Evolutionary conservation across 1,140 invertebrate species (phyloP), one percentile per base, ranked within the genome.

Genomic region (Drosophila insularis): DNA sequence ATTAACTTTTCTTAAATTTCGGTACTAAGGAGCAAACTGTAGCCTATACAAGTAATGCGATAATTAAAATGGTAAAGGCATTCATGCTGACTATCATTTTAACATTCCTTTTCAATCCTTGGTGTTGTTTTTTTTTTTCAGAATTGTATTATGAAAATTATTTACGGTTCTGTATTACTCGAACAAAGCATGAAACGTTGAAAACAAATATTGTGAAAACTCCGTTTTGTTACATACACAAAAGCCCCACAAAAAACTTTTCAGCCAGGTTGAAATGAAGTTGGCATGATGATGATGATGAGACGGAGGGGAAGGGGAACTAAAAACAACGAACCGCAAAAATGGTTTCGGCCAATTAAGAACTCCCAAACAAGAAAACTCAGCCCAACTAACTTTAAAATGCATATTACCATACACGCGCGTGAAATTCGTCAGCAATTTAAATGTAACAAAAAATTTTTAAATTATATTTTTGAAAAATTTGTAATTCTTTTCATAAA

Each of bases 371-470:
- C 55, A 58, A 13, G n/a, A 56, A 14, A 56, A 32, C 31, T 14
- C 27, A 56, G 35, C 32, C 35, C 31, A n/a, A 56, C 35, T 56
- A 58, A 58, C 55, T 56, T 56, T 56, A 4, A 35, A 17, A 31
- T 14, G 17, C 17, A 50, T 14, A 46, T 46, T 8, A 46, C 14
- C 17, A 50, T 1, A 56, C 27, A 14, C 31, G n/a, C 55, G 7
- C 31, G 32, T 39, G 53, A 75, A 69, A 58, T 69, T 75, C 4
- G 56, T 76, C 72, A 54, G 40, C 55, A 56, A 37, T 19, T 61
- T 63, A 53, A 14, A n/a, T 40, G 2, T n/a, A 27, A 61, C 10
- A 43, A 5, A 6, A 17, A 43, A 7, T 14, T 43, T 43, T 14
- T 5, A 27, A 27, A 27, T 27, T 27, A 27, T 27, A n/a, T 23